Evolutionary conservation across 2,797 vertebrate species (phyloP), one percentile per base, ranked within the genome.

Genomic region (Spea hammondii): DNA sequence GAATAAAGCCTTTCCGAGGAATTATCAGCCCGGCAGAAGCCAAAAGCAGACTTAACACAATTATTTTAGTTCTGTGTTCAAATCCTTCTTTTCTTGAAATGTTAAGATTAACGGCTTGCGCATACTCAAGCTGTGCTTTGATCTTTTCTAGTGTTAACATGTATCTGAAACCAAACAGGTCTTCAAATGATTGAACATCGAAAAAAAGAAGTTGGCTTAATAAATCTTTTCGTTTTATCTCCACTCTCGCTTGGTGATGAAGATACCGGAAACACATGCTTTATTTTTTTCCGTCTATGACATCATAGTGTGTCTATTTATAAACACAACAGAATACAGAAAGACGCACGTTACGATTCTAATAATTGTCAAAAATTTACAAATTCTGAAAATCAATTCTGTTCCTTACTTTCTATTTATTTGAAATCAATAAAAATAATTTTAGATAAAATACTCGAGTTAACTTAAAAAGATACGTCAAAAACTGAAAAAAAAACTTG

Each of bases 391-490:
- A 32, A 32, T 32, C 3, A 32, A 32, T 32, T 32, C 32, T 32
- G 32, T 32, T 32, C 32, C 32, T 32, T 32, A 32, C 32, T 32
- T 77, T n/a, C 47, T 44, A 77, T 70, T 69, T 60, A 69, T 44
- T 70, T 60, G 5, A 9, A 44, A 14, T 68, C n/a, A 59, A 69
- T 32, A 32, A 32, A 32, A 32, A 32, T 32, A 32, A 32, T 32
- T 32, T 32, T 32, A 32, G 32, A 32, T 32, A 32, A 32, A 32
- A 32, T 32, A 32, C 32, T 32, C 2, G 32, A 32, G 32, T 32
- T 32, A 32, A 32, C 32, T 32, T 32, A 32, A 32, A 32, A 32
- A 32, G 32, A 32, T 32, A 32, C 32, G 3, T 32, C 32, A 2
- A 32, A 32, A 32, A 32, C 32, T 32, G 32, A 32, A 32, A 32